Base-by-base conservation (phyloP, 2,113 vertebrate genomes). In the Terrapene triunguis region DNA sequence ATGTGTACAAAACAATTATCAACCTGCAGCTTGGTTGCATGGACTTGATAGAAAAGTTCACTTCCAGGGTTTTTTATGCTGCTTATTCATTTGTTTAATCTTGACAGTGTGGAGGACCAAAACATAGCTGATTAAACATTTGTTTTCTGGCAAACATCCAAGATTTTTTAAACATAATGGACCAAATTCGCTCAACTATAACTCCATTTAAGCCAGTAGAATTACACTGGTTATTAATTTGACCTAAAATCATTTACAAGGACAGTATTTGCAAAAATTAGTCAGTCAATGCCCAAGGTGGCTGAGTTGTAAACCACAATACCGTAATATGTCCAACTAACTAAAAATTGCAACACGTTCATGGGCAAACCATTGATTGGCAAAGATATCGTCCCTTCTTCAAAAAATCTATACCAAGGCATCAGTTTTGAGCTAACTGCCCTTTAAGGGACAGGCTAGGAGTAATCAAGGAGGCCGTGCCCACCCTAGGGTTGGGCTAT, bases 131-230 rank as follows among this genome's bases (percentile, higher is more conserved):
- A 57, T 35, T 54, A 79, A 83, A 3, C 50, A 32, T 25, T 79
- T 74, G 7, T 55, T 85, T 89, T 93, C 42, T 86, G 78, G 76
- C 89, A 94, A 79, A 48, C 6, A 16, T 53, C 50, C 69, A n/a
- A 12, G 72, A 82, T 11, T 84, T 80, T 69, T 29, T 78, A 55
- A 82, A 6, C 3, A 94, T 22, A 35, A 74, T 11, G 78, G 92
- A 65, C 38, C 79, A 95, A 93, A 95, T 91, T 82, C 85, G 92
- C 53, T 10, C 55, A 84, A 78, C 81, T 17, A 76, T 80, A 92
- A 95, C 92, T 72, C 38, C 42, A 84, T 1, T 84, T 85, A 89
- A 85, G 25, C 48, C 93, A 59, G 94, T 1, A 42, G 12, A 89
- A 55, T 76, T 80, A 19, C 72, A 86, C 2, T 17, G 82, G 72